phyloP scores from a whole-genome alignment of 2,113 vertebrate genomes.

The Mugil cephalus region DNA sequence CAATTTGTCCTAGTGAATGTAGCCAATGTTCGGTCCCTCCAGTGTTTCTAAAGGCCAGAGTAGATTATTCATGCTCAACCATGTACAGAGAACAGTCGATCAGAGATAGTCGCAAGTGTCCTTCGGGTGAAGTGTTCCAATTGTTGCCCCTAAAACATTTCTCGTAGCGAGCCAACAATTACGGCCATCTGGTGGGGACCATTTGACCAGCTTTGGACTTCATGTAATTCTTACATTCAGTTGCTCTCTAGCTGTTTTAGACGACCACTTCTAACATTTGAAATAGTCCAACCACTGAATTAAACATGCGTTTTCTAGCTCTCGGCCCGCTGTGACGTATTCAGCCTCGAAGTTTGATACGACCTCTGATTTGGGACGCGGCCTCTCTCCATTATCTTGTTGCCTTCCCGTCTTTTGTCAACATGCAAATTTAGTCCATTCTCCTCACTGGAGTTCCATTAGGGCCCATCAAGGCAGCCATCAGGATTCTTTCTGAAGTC shows the following conservation, averaged over 20 bases:
- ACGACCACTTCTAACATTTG: no score
- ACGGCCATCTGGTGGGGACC: no score
- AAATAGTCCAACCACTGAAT: neutral
- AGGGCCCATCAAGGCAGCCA: conserved; percentile 50
- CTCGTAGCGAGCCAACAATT: no score
- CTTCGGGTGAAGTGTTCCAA: neutral
- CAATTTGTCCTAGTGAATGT: no score
- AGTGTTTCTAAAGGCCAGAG: neutral
- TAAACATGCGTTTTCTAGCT: neutral
- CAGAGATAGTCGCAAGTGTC: rapidly evolving
- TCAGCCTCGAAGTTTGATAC: neutral
- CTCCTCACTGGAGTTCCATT: conserved; percentile 56
- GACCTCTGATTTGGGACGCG: conserved; percentile 16
- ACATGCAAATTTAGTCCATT: conserved; percentile 66
- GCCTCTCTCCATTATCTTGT: conserved; percentile 44
- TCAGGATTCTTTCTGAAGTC: conserved; percentile 71
- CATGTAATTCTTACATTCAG: no score
- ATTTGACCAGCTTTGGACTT: no score
- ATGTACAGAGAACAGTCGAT: neutral
- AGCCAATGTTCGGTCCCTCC: no score
- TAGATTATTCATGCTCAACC: neutral
- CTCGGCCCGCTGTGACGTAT: conserved; percentile 2
- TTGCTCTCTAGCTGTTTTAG: no score
- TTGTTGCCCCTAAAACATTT: neutral
- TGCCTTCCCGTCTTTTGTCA: conserved; percentile 53